Base-by-base conservation (phyloP, 2,888 invertebrate genomes). In the Tanypteryx hageni region DNA sequence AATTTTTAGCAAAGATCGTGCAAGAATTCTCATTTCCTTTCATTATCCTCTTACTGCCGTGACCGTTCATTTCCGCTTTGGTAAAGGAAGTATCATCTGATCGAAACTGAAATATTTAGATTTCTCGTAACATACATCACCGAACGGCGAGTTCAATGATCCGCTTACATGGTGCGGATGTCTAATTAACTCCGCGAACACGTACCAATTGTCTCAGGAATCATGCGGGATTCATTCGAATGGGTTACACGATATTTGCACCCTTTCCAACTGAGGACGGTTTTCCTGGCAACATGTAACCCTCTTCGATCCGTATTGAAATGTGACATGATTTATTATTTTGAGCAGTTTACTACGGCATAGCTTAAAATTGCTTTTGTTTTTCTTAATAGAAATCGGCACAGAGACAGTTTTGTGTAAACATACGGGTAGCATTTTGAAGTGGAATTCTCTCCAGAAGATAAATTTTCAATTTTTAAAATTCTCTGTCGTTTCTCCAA, bases 211-310 rank as follows among this genome's bases (percentile, higher is more conserved):
- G 44, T 16, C 9, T n/a, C 4, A 27, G 61, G 89, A 64, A 16
- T 18, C 9, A 89, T 44, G 64, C 89, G 89, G 83, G 57, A 83
- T n/a, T 83, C 56, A 83, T 57, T 83, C n/a, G 57, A n/a, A 13
- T 5, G 10, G 83, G 56, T 56, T 13, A 16, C 82, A 16, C 27
- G 14, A 44, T 44, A 44, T 44, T 44, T 44, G 44, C 44, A 18
- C 82, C 31, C n/a, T 18, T n/a, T 82, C 44, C 22, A 10, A 16
- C 76, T 27, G 22, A 16, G 22, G 5, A 16, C 22, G 22, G n/a
- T 76, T 27, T 22, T 18, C 27, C 16, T 3, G 11, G 11, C 27
- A 22, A n/a, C n/a, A 4, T 64, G 64, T n/a, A 18, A 18, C 64
- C 64, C 64, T 64, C 64, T 18, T 64, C n/a, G 44, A 44, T 44